A percentile compares a stretch with the other conserved stretches of the same genome.
Conservation (phyloP, 2,888 invertebrate genomes). For the Drosophila monieri region DNA sequence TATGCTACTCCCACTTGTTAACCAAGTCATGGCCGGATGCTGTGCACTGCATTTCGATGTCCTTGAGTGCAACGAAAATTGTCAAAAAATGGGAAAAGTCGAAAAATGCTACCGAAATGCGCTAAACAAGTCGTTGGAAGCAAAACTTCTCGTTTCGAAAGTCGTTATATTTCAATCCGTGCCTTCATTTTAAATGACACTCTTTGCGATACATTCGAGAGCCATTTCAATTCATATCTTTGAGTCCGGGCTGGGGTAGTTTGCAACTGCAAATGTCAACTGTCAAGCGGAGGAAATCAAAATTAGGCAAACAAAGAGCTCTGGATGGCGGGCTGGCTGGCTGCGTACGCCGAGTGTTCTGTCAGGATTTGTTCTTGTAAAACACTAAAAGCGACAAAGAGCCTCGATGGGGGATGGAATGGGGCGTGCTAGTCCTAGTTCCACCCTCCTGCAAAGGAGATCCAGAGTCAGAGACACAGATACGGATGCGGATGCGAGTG, state of each 20-base stretch:
- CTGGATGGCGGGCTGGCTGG: slow-evolving; percentile 14
- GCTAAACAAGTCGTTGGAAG: slow-evolving; percentile 26
- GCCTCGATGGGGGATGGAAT: slow-evolving; percentile 4
- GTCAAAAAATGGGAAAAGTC: slow-evolving; percentile 9
- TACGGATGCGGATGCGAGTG: not conserved
- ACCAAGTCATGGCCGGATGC: slow-evolving; percentile 18
- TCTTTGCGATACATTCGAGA: slow-evolving; percentile 9
- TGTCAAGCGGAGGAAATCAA: slow-evolving; percentile 68
- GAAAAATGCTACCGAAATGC: slow-evolving; percentile 18
- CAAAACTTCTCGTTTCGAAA: slow-evolving; percentile 2
- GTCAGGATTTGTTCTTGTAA: slow-evolving; percentile 73
- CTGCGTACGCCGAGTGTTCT: slow-evolving; percentile 36
- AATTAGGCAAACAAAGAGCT: slow-evolving; percentile 61
- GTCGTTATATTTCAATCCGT: slow-evolving; percentile 14
- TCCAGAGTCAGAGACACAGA: slow-evolving; percentile 9
- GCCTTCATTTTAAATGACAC: slow-evolving; percentile 3
- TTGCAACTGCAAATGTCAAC: slow-evolving; percentile 70
- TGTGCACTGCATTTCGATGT: slow-evolving; percentile 36
- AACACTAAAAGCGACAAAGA: slow-evolving; percentile 66
- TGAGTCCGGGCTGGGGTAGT: slow-evolving; percentile 42
- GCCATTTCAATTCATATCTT: slow-evolving; percentile 51
- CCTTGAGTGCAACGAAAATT: slow-evolving; percentile 23
- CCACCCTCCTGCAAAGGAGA: slow-evolving; percentile 9
- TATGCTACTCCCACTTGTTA: slow-evolving; percentile 17
- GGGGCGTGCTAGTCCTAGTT: slow-evolving; percentile 13